Evolutionary conservation across 1,140 invertebrate species (phyloP), one percentile per base, ranked within the genome.

Genomic region (Drosophila serrata): DNA sequence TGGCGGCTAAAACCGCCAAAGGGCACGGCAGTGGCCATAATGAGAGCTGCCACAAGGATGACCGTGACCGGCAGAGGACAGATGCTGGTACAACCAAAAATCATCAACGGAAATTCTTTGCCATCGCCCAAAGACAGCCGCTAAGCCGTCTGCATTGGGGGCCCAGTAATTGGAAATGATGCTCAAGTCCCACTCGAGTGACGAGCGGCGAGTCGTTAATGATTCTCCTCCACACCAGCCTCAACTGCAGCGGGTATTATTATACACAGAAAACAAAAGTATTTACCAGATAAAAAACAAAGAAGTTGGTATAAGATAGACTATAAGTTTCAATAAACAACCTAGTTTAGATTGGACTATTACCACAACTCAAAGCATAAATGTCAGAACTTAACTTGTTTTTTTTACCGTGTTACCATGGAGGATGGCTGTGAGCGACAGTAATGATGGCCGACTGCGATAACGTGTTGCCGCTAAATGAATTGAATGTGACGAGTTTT

Each of bases 91-190:
- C 58, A 45, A 56, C 64, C 64, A 70, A 78, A 77, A 77, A 77
- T 76, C 74, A 76, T 76, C 64, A 69, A 45, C 43, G 56, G 35
- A 75, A 51, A 67, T 59, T 51, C 46, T 58, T 76, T 51, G 56
- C 37, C 56, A 37, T 67, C 24, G 55, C 37, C 37, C 48, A 2
- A 40, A 48, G 15, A 69, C 51, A 67, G 73, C 46, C n/a, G 49
- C 53, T 56, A 58, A 55, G 60, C 72, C 55, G 49, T 75, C 59
- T 43, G 37, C 62, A 58, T 59, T 59, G 55, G 75, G 75, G 60
- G 31, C 61, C 29, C 33, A 33, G 73, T 87, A 87, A 88, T 87
- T 87, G 84, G 76, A 84, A 88, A 84, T 84, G 84, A 88, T 88
- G 84, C 64, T 81, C 76, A 63, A 82, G 80, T 84, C 72, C 70